Percentiles rank a stretch among this genome's conserved stretches.
These are phyloP conservation scores for Harmothoe impar DNA, from an alignment of 2,888 invertebrate genomes.

Conservation along the genomic window DNA sequence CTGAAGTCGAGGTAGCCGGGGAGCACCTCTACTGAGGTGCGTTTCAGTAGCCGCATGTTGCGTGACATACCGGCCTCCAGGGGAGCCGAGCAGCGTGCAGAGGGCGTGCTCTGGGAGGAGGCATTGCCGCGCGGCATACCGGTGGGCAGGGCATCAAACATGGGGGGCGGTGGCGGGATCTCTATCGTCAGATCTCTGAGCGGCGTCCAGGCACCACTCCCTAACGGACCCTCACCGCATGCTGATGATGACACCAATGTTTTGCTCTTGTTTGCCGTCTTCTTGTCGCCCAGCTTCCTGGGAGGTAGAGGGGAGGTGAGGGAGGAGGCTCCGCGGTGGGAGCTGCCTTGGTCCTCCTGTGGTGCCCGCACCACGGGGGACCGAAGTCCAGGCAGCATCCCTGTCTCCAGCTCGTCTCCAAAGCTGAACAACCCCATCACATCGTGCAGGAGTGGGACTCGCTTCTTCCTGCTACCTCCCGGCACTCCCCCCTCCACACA, in stretches of 20 bases:
- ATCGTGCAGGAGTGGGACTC: not conserved
- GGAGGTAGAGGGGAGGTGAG: not conserved
- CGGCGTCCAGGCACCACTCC: not conserved
- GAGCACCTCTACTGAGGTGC: slow-evolving; percentile 70
- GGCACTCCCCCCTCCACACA: not conserved
- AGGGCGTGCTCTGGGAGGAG: slow-evolving; percentile 4
- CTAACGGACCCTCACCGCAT: not conserved
- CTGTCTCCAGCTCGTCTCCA: not conserved
- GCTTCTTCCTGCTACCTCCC: not conserved
- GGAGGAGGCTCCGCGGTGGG: not conserved
- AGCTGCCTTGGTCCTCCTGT: not conserved
- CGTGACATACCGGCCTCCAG: slow-evolving; percentile 1
- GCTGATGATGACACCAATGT: not conserved
- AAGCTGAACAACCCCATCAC: not conserved
- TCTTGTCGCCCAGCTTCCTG: not conserved
- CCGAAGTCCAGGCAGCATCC: not conserved
- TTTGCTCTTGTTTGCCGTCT: not conserved
- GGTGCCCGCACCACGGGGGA: slow-evolving; percentile 29
- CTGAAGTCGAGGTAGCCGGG: slow-evolving; percentile 66
- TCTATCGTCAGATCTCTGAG: slow-evolving; percentile 65
- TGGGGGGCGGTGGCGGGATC: slow-evolving; percentile 70
- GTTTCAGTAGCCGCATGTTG: slow-evolving; percentile 67
- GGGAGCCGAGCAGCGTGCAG: not conserved
- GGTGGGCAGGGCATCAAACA: not conserved
- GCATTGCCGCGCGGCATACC: slow-evolving; percentile 14